Percentiles rank a stretch among this genome's conserved stretches.
Conservation (phyloP, 1,140 invertebrate genomes). For the Ericerus pela region DNA sequence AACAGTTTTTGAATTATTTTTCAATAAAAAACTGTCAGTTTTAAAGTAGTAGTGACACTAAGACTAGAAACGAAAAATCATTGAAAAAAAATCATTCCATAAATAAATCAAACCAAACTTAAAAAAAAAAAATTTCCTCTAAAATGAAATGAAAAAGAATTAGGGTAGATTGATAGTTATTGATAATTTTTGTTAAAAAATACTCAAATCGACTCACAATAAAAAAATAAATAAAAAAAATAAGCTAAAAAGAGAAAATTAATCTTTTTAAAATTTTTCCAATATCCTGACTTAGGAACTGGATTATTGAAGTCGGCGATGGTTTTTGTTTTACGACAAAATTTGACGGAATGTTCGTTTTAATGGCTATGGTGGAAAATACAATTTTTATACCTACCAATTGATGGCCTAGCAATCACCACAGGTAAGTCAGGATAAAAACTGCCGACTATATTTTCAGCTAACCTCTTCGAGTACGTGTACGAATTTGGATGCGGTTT, state of each 20-base stretch:
- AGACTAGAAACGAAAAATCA: no score
- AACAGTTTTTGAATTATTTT: no score
- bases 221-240: neutral
- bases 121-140: no score
- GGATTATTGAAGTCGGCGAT: neutral
- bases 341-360: neutral
- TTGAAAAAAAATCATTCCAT: no score
- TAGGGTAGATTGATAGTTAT: no score
- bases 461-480: conserved; percentile 67
- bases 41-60: no score
- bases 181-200: no score
- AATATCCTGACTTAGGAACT: neutral
- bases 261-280: neutral
- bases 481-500: conserved; percentile 68
- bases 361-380: neutral
- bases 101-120: no score
- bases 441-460: conserved; percentile 58
- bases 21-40: no score
- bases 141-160: no score
- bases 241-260: neutral
- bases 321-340: neutral
- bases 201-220: no score
- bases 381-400: conserved; percentile 43
- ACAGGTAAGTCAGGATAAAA: conserved; percentile 53
- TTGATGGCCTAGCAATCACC: conserved; percentile 78